Evolutionary conservation across 1,140 invertebrate species (phyloP), one percentile per base, ranked within the genome.

Genomic region (Phymorhynchus buccinoides): DNA sequence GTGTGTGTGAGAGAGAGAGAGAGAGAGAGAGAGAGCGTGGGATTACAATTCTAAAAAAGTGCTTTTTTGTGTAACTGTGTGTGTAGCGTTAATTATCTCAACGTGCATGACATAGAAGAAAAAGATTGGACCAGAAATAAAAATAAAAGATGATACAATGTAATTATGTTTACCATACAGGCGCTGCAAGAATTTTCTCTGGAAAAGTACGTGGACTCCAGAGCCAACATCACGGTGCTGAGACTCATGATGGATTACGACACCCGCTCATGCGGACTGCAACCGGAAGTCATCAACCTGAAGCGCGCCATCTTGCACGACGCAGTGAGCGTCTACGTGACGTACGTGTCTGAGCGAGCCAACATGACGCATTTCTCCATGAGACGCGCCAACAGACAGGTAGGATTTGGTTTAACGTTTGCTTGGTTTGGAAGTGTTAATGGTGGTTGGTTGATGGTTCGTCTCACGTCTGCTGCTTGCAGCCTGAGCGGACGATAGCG

Each of bases 141-240:
- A n/a, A n/a, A n/a, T n/a, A n/a, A n/a, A 48, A 81, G 44, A 27
- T 14, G n/a, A 22, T 56, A 27, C 27, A 27, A 9, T 7, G 52
- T 37, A 9, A 37, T 48, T 52, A 52, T 0, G 48, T 52, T 18
- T 0, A 9, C 12, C 48, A 18, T 18, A 62, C 56, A 62, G 56
- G 56, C 12, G 12, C 56, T 62, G 56, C 56, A 62, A 27, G 56
- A 62, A 27, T 62, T 62, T 2, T 62, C 56, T 22, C 56, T 62
- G 56, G 56, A 62, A 22, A 62, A 62, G 22, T 62, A 62, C 56
- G 56, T 62, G 56, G 56, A 62, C 22, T 62, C 56, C 6, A 81
- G 86, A 35, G 89, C 89, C 73, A 91, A 91, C 75, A 82, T 91
- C 9, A 91, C 90, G 18, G 84, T 91, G 14, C 84, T 90, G 35